Evolutionary conservation across 1,140 invertebrate genomes (phyloP).

Genomic region (Dinoponera quadriceps): DNA sequence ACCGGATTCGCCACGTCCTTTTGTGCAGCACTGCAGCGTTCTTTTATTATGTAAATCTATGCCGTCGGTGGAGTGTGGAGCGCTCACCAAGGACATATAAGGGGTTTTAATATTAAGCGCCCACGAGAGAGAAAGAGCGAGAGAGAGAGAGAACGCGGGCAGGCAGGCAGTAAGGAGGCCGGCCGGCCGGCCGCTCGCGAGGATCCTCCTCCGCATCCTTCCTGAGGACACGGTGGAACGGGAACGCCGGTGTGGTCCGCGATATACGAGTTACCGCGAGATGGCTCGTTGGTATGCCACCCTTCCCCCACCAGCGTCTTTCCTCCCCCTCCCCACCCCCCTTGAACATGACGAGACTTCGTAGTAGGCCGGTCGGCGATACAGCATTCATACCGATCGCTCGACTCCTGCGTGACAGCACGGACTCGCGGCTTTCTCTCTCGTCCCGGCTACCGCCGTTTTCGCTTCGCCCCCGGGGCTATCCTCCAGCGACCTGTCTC

Average conservation of each 20-base stretch:
- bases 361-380: conserved; percentile 62
- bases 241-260: conserved; percentile 38
- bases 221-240: background rate
- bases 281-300: conserved; percentile 77
- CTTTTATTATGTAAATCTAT: conserved; percentile 83
- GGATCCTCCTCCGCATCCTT: conserved; percentile 29
- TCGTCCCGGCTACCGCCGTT: background rate
- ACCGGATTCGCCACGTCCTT: conserved; percentile 68
- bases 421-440: background rate
- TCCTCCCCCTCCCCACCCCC: conserved; percentile 46
- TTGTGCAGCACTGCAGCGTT: conserved; percentile 67
- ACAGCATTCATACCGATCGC: conserved; percentile 74
- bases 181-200: background rate
- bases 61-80: conserved; percentile 64
- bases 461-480: background rate
- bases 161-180: background rate
- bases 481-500: background rate
- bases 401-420: conserved; percentile 7
- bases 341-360: conserved; percentile 77
- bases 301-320: conserved; percentile 62
- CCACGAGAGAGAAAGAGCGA: conserved; percentile 42
- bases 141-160: conserved; percentile 9
- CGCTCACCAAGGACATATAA: conserved; percentile 69
- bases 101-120: conserved; percentile 81
- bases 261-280: conserved; percentile 64